Base-by-base conservation (phyloP, 2,888 invertebrate genomes). In the Octodonta nipae region DNA sequence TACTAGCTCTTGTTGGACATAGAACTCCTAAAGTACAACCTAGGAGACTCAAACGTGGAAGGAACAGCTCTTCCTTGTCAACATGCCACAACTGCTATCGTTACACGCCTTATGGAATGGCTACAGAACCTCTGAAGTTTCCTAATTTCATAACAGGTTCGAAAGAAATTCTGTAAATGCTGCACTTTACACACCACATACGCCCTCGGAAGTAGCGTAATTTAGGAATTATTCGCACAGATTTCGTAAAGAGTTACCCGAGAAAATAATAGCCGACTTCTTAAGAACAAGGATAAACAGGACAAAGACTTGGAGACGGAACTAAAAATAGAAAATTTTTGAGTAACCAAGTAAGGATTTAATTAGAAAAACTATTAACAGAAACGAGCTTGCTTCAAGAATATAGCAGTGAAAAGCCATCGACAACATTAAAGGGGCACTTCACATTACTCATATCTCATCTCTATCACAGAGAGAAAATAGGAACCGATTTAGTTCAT, bases 401-500 rank as follows among this genome's bases (percentile, higher is more conserved):
- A 60, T 65, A 76, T 53, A 75, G 80, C 54, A 69, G 82, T 42
- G 75, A 49, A 75, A 78, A 51, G 73, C 75, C 10, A 64, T 81
- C 38, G 67, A 74, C 30, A 85, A 86, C 55, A 77, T 88, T 34
- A 91, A 92, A 59, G 86, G 85, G 2, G 91, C 92, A 0, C 63
- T 92, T 41, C 88, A 91, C 50, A 84, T 92, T 43, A 85, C 86
- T 16, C 89, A 92, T 64, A 92, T 93, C 61, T 91, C n/a, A 91
- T 56, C 70, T 93, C 28, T 92, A 91, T 61, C 82, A 89, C 55
- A 69, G 92, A 33, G 91, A 92, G 68, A 83, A 83, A 51, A 70
- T 45, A 76, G 86, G 84, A 31, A 71, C 86, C 47, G 92, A 93
- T 60, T 73, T 89, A 49, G 89, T 91, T 2, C 91, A 92, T 53